Percentiles rank a stretch among this genome's conserved stretches.
Conservation (phyloP, 2,888 invertebrate genomes). For the Cosmorhoe ocellata region DNA sequence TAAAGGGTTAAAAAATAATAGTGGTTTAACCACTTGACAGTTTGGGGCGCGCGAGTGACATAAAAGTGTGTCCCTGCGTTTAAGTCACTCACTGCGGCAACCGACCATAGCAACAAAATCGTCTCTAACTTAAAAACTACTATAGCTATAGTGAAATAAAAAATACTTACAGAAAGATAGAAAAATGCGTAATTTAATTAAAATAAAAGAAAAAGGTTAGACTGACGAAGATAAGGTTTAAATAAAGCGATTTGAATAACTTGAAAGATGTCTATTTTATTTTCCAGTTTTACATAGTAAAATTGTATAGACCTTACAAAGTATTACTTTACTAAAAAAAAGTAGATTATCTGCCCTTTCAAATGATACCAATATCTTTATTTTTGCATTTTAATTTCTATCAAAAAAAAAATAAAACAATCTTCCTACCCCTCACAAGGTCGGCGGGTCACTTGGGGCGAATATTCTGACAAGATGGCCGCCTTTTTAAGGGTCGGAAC, state of each 20-base stretch:
- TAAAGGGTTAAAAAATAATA: no score
- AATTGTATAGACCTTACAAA: background rate
- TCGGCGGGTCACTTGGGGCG: background rate
- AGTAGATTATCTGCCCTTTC: background rate
- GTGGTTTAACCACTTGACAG: no score
- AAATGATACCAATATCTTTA: background rate
- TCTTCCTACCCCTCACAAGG: background rate
- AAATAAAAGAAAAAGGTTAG: background rate
- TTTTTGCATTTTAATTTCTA: background rate
- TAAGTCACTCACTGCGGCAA: background rate
- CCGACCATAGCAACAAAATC: background rate
- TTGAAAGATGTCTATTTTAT: background rate
- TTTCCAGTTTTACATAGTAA: background rate
- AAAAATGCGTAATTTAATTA: background rate
- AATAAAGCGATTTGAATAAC: background rate
- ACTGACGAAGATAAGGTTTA: background rate
- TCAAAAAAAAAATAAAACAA: background rate
- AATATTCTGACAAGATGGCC: background rate
- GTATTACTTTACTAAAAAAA: background rate
- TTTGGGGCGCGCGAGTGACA: no score
- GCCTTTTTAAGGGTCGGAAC: background rate
- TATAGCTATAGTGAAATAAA: background rate
- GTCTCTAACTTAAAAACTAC: background rate
- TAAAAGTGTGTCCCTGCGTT: background rate
- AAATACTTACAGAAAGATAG: background rate